Percentiles rank a stretch among this genome's conserved stretches.
phyloP scores from a whole-genome alignment of 2,888 invertebrate genomes.

The Hyles lineata region DNA sequence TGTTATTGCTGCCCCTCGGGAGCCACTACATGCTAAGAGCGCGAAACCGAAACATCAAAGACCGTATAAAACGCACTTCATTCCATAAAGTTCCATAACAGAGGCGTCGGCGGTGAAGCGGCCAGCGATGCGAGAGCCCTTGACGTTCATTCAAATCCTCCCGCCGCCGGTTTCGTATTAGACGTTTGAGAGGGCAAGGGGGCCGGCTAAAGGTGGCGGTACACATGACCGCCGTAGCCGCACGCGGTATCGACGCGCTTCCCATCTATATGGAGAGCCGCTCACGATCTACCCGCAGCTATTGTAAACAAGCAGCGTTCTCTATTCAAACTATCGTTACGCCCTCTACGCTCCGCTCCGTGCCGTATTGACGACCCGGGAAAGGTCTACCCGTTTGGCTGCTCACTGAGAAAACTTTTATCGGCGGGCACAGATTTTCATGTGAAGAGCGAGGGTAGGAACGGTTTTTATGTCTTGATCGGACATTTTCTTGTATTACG shows the following conservation, averaged over 20 bases:
- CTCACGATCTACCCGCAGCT: constrained; percentile 81
- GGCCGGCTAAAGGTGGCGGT: constrained; percentile 62
- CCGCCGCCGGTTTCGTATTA: constrained; percentile 42
- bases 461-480: constrained; percentile 53
- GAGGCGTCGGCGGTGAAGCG: constrained; percentile 63
- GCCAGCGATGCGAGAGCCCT: constrained; percentile 63
- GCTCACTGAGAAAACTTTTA: constrained; percentile 61
- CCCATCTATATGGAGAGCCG: constrained; percentile 79
- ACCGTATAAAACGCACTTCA: constrained; percentile 79
- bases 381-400: constrained; percentile 64
- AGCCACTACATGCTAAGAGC: constrained; percentile 73
- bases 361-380: constrained; percentile 68
- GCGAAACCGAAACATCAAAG: constrained; percentile 79
- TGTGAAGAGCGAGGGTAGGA: constrained; percentile 49
- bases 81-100: constrained; percentile 78
- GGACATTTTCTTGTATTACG: constrained; percentile 32
- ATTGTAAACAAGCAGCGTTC: constrained; percentile 80
- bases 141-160: constrained; percentile 53
- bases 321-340: constrained; percentile 79
- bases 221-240: constrained; percentile 65
- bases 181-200: constrained; percentile 46
- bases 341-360: constrained; percentile 70
- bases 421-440: constrained; percentile 60
- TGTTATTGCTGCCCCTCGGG: constrained; percentile 72
- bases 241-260: constrained; percentile 73